Percentiles rank a stretch among this genome's conserved stretches.
phyloP scores from a whole-genome alignment of 1,140 invertebrate species.

The Cyphomyrmex costatus region DNA sequence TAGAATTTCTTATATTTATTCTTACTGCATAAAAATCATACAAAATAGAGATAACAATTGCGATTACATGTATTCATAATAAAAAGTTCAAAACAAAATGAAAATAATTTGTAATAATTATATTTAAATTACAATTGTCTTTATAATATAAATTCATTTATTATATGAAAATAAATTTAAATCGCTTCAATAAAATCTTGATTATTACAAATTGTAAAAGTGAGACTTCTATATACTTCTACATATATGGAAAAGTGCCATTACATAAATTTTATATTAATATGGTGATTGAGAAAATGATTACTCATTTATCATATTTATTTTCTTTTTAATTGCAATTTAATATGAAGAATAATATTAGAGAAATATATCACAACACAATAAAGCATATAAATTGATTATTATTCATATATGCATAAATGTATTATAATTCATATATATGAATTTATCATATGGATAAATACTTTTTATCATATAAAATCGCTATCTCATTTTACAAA shows the following conservation, averaged over 20 bases:
- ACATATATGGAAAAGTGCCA: not conserved
- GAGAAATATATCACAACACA: not conserved
- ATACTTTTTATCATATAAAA: not conserved
- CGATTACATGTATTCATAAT: not conserved
- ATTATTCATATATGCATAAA: not conserved
- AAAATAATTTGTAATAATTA: conserved; percentile 29
- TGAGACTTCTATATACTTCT: not conserved
- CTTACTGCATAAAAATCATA: conserved; percentile 22
- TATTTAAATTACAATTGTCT: conserved; percentile 15
- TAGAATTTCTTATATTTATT: conserved; percentile 32
- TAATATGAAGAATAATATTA: not conserved
- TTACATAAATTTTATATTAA: not conserved
- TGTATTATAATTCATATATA: not conserved
- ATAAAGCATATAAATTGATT: not conserved
- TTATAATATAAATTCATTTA: conserved; percentile 8
- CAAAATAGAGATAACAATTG: conserved; percentile 19
- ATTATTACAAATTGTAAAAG: not conserved
- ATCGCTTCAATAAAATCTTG: not conserved
- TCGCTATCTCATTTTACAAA: not conserved
- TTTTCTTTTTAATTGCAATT: not conserved
- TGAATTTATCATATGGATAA: not conserved
- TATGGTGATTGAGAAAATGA: not conserved
- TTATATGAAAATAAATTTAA: not conserved
- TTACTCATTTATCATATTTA: not conserved
- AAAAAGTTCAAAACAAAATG: conserved; percentile 8